Conservation (phyloP, 2,113 vertebrate genomes). For the Actenoides hombroni region DNA sequence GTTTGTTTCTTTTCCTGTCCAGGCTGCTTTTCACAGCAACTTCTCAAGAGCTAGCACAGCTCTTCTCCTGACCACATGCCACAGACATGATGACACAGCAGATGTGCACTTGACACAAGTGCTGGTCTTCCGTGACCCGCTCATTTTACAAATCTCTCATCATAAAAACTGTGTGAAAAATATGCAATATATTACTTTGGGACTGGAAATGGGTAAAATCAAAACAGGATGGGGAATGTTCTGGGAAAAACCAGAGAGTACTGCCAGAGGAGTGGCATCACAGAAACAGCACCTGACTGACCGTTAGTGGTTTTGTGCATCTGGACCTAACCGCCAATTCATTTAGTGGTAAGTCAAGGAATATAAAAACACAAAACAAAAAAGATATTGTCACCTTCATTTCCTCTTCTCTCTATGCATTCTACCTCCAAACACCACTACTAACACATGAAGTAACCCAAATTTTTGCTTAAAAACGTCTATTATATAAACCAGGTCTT, state of each 20-base stretch:
- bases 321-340: not conserved
- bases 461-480: not conserved
- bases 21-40: not conserved
- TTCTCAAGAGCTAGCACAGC: not conserved
- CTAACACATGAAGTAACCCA: not conserved
- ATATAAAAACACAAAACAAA: not conserved
- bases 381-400: not conserved
- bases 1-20: not conserved
- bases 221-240: not conserved
- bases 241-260: not conserved
- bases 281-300: not conserved
- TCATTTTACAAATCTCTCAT: not conserved
- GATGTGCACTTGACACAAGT: not conserved
- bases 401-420: not conserved
- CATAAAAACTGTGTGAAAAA: not conserved
- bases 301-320: not conserved
- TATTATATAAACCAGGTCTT: not conserved
- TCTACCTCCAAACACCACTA: not conserved
- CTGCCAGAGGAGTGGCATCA: not conserved
- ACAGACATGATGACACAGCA: accelerated
- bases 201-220: not conserved
- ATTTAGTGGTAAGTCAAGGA: slow-evolving; percentile 5
- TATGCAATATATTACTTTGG: not conserved
- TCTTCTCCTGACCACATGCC: accelerated
- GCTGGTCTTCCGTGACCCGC: not conserved